A percentile compares a stretch with the other conserved stretches of the same genome.
These are phyloP conservation scores for Phyllopteryx taeniolatus DNA, from an alignment of 2,113 vertebrate genomes.

Conservation along the genomic window DNA sequence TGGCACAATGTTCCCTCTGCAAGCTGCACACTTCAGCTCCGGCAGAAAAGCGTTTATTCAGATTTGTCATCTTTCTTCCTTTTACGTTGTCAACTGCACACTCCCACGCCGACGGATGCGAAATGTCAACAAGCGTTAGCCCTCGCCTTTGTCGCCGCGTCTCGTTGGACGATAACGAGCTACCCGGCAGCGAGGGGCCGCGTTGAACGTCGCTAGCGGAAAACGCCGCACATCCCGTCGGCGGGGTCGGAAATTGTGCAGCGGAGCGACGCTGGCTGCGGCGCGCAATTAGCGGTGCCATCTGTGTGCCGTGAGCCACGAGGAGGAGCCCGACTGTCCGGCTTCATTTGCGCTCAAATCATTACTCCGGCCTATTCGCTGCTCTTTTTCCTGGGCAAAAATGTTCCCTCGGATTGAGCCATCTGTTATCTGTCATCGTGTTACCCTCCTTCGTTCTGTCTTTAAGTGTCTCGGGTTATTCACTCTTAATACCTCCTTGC, in stretches of 20 bases:
- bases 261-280: slow-evolving; percentile 32
- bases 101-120: slow-evolving; percentile 1
- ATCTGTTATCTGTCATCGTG: slow-evolving; percentile 37
- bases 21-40: background rate
- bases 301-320: slow-evolving; percentile 65
- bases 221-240: slow-evolving; percentile 15
- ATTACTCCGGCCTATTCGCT: slow-evolving; percentile 48
- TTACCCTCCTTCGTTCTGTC: slow-evolving; percentile 15
- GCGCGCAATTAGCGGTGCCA: slow-evolving; percentile 63
- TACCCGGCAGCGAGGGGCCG: slow-evolving; percentile 21
- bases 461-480: slow-evolving; percentile 16
- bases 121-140: slow-evolving; percentile 4
- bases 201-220: slow-evolving; percentile 23
- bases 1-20: background rate
- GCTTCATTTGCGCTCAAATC: slow-evolving; percentile 67
- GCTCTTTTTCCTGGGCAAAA: slow-evolving; percentile 38
- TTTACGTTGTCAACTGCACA: background rate
- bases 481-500: slow-evolving; percentile 5
- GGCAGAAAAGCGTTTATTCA: background rate
- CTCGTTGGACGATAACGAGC: slow-evolving; percentile 43
- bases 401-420: slow-evolving; percentile 51
- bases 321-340: slow-evolving; percentile 58
- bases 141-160: slow-evolving; percentile 7
- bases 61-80: background rate
- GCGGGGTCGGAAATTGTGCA: slow-evolving; percentile 28